A percentile compares a stretch with the other conserved stretches of the same genome.
These are phyloP conservation scores for Phymastichus coffea DNA, from an alignment of 1,140 invertebrate species.

Conservation along the genomic window DNA sequence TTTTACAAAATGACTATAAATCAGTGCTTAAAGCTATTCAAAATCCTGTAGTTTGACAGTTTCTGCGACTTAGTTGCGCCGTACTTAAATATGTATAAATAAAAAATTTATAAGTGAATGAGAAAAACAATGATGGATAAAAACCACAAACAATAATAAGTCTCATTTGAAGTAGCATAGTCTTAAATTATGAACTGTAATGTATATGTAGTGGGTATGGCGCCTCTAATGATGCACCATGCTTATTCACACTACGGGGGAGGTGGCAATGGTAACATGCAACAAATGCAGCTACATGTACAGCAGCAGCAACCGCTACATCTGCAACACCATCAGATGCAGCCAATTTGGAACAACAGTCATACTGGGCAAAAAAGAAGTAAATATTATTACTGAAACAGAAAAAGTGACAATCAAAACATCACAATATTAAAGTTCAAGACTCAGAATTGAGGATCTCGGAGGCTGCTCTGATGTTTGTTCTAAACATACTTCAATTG, in stretches of 20 bases:
- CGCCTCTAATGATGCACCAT: slow-evolving; percentile 62
- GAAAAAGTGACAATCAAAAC: slow-evolving; percentile 28
- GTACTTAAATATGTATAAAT: slow-evolving; percentile 27
- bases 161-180: slow-evolving; percentile 36
- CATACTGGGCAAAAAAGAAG: slow-evolving; percentile 56
- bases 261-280: slow-evolving; percentile 58
- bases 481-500: not conserved
- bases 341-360: slow-evolving; percentile 61
- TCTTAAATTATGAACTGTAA: slow-evolving; percentile 54
- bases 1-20: too few relatives aligned
- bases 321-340: slow-evolving; percentile 56
- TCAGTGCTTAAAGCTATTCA: slow-evolving; percentile 11
- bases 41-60: slow-evolving; percentile 30
- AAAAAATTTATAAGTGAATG: slow-evolving; percentile 23
- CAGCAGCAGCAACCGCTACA: slow-evolving; percentile 31
- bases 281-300: slow-evolving; percentile 60
- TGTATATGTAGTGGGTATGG: slow-evolving; percentile 58
- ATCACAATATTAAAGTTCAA: slow-evolving; percentile 22
- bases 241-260: slow-evolving; percentile 64
- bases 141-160: slow-evolving; percentile 27
- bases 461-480: not conserved
- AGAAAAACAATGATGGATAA: slow-evolving; percentile 7
- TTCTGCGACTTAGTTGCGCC: slow-evolving; percentile 42
- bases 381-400: slow-evolving; percentile 54
- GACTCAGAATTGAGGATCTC: not conserved